Base-by-base conservation (phyloP, 2,888 invertebrate species). In the Papilio elwesi region DNA sequence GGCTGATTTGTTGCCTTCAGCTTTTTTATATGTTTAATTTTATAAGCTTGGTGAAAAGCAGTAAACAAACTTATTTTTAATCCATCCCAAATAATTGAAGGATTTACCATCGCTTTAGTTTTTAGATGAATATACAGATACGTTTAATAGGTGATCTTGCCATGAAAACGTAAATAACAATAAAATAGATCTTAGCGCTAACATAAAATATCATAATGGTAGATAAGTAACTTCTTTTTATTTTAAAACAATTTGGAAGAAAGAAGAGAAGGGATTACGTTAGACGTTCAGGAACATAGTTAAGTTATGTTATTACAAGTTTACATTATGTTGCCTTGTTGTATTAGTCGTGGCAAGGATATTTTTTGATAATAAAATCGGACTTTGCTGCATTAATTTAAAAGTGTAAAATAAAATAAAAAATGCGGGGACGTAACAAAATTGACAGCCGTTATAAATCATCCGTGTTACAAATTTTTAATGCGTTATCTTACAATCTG, bases 361-460 rank as follows among this genome's bases (percentile, higher is more conserved):
- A 38, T 43, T 16, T 43, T 49, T 63, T 55, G 8, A 47, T 57
- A 64, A 65, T 64, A 72, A 72, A 73, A 57, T 73, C 57, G 64
- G 64, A 62, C 49, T 64, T 73, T 64, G 72, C 9, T 38, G 57
- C 55, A 47, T 62, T 68, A 68, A 72, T 68, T 63, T 55, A 63
- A 72, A 71, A 71, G 63, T 68, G 67, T 68, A 48, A 63, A 72
- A 51, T 36, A 48, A 63, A 68, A 72, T 62, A 51, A 72, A 71
- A 67, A 73, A 64, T 48, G 15, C 68, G 26, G 68, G 63, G 63
- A 49, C 65, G 43, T 68, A 62, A 68, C 68, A 73, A 73, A 73
- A 68, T 57, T 73, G 68, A 73, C 72, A 72, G 68, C 63, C 72
- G 68, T 72, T 68, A 68, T 72, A 72, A 72, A 72, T 72, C 68